Base-by-base conservation (phyloP, 1,140 invertebrate genomes). In the Leptopilina clavipes region DNA sequence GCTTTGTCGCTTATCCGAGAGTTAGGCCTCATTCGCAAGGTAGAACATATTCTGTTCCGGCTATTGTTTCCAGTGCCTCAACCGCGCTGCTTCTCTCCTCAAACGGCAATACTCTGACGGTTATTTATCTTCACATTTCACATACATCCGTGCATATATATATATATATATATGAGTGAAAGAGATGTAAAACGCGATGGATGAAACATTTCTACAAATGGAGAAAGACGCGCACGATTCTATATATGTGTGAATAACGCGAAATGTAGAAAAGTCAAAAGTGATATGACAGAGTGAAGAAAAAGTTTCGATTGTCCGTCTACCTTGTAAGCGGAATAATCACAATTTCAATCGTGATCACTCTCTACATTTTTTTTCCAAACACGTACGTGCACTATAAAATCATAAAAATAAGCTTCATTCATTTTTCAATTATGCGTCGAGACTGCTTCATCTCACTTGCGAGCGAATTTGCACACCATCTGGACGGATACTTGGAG, bases 41-140 rank as follows among this genome's bases (percentile, higher is more conserved):
- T 82, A 79, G 80, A 76, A 78, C 78, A 78, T 31, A 31, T 82
- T 77, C 81, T 78, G 81, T 74, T 59, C 79, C 74, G 77, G 76
- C 81, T 56, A 82, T 82, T 82, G 79, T 82, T 80, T 9, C 25
- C 5, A 73, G 76, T 79, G 77, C 78, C 48, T 52, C 48, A 76
- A 76, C 59, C 81, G 77, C 81, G 74, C 78, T 82, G 78, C 79
- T 82, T 76, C 79, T 82, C 79, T 79, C 76, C 73, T 72, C 81
- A 77, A 31, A 77, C 76, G 78, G 76, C 73, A 80, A 77, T 75
- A 82, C 78, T 80, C 78, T 82, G 81, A 82, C 81, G 59, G 19
- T 65, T 65, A 82, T 80, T 82, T 82, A 82, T 82, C 78, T 79
- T 75, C 78, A 78, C 76, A 78, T 76, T 79, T 77, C 79, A 79